phyloP scores from a whole-genome alignment of 2,113 vertebrate species.

The Macaca mulatta region DNA sequence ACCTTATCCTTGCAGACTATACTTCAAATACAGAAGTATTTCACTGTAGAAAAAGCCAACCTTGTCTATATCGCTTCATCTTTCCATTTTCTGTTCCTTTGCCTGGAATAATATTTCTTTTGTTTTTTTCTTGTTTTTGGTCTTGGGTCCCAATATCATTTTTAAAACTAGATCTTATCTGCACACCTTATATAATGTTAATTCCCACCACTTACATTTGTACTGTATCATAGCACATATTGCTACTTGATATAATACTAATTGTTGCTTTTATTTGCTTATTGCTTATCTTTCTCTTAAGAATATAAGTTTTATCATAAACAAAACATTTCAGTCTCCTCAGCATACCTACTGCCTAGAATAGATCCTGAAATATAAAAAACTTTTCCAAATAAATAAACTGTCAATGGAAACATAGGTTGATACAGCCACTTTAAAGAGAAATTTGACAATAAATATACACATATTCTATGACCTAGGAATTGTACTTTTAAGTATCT shows the following conservation, averaged over 20 bases:
- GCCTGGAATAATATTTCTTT: not conserved
- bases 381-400: not conserved
- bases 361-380: not conserved
- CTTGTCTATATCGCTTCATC: not conserved
- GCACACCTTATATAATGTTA: not conserved
- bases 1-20: not conserved
- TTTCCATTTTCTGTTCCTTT: not conserved
- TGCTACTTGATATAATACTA: not conserved
- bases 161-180: not conserved
- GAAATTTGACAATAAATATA: not conserved
- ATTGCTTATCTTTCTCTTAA: not conserved
- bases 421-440: not conserved
- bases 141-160: not conserved
- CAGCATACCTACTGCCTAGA: not conserved
- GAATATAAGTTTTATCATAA: not conserved
- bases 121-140: not conserved
- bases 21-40: not conserved
- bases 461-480: not conserved
- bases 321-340: not conserved
- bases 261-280: not conserved
- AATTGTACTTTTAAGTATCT: not conserved
- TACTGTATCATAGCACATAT: not conserved
- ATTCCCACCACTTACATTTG: not conserved
- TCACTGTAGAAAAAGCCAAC: not conserved
- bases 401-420: not conserved